Base-by-base conservation (phyloP, 2,888 invertebrate species). In the Zhuqinia jingwanae region DNA sequence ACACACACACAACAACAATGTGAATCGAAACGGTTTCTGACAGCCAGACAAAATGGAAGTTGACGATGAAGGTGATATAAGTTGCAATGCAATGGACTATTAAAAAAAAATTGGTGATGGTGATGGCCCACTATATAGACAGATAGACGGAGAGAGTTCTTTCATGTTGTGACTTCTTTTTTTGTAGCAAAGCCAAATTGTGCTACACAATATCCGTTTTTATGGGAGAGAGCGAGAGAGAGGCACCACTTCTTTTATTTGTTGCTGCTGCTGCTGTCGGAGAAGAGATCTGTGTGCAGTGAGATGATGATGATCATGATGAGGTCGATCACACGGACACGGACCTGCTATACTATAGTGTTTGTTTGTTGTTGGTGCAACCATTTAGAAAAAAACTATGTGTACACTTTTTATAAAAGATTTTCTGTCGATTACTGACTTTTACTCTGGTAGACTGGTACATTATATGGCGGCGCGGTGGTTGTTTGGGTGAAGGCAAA, bases 21-120 rank as follows among this genome's bases (percentile, higher is more conserved):
- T 47, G 25, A 70, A 47, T 11, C 47, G 47, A 70, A 75, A 75
- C 75, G 75, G 75, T 75, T 75, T 75, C 36, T 30, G 75, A 75
- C 73, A 77, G 56, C 53, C n/a, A 30, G 58, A 77, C 42, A 45
- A 60, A 60, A 77, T 60, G 60, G 17, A 60, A 58, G 45, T 36
- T 36, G 3, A 45, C 15, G 25, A 25, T 60, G 77, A 45, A 25
- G 77, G 45, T 60, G 77, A 58, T 36, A 36, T 6, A 6, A 36
- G 36, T 36, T 63, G 53, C 53, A 17, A 47, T 47, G 47, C n/a
- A 27, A 42, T 60, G 77, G 77, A 42, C 58, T 25, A 77, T 77
- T 77, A 45, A 60, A 45, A 30, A 70, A 20, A 50, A 47, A n/a
- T n/a, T 30, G 36, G 36, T 36, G 11, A 36, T 68, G 1, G 22